Evolutionary conservation across 2,113 vertebrate genomes (phyloP).

Genomic region (Corythornis cristatus): DNA sequence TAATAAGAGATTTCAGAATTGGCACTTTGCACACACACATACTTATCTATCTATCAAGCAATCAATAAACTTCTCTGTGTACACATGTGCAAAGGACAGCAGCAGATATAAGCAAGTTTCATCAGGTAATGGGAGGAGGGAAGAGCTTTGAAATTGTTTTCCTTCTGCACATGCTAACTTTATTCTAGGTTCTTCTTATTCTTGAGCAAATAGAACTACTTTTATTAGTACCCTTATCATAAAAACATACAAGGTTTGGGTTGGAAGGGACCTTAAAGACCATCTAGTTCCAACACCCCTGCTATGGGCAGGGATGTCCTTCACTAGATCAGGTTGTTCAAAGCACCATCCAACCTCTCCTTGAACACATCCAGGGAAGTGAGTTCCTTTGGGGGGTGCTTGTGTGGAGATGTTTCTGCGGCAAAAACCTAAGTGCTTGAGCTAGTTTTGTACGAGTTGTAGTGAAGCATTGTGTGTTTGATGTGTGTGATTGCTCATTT

Average conservation of each 20-base stretch:
- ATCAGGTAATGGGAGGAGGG: background rate
- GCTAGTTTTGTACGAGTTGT: no score
- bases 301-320: background rate
- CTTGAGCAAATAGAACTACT: background rate
- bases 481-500: no score
- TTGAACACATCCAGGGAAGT: background rate
- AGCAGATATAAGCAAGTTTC: background rate
- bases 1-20: background rate
- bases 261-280: background rate
- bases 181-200: background rate
- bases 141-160: background rate
- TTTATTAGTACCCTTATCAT: background rate
- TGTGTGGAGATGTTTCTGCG: no score
- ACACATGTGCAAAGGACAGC: background rate
- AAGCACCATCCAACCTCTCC: background rate
- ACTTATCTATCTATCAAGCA: background rate
- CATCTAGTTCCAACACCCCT: background rate
- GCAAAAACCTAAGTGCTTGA: no score
- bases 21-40: background rate
- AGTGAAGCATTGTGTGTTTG: no score
- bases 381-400: no score
- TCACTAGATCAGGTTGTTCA: background rate
- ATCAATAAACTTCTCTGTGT: background rate
- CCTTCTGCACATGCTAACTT: background rate
- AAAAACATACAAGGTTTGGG: background rate